Evolutionary conservation across 1,140 invertebrate species (phyloP), one percentile per base, ranked within the genome.

Genomic region (Euwallacea similis): DNA sequence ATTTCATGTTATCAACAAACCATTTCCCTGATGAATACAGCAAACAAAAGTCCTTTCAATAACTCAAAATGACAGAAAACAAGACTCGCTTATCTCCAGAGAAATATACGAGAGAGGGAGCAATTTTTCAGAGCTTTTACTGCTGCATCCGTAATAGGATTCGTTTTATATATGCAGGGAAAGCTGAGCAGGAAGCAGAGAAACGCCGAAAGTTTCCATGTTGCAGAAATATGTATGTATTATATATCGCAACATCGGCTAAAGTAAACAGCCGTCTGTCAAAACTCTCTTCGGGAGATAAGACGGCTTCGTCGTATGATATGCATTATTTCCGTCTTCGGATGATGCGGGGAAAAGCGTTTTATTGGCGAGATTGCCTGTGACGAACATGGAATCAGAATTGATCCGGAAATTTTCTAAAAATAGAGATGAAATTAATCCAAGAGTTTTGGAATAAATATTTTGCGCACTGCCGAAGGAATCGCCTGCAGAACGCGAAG

Each of bases 71-170:
- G 46, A 50, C 46, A 50, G 11, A 56, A 56, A 56, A 56, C 54
- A 56, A 56, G 54, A 15, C 54, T 56, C 54, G 54, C 54, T 56
- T 56, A 56, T 56, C 54, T 56, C 54, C 54, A 11, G 58, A 60
- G 58, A 60, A 42, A 60, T 60, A 42, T 60, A 60, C 42, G 10
- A 41, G 58, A 33, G 16, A 60, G 16, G 54, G 16, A 56, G 16
- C 9, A 56, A 60, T 41, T 60, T 42, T 60, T 60, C 42, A 16
- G 42, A 60, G 41, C 21, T 7, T 60, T 60, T 60, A 60, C 58
- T 60, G 58, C 58, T 60, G 58, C 58, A 60, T 60, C 41, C 10
- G 21, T 60, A 60, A 60, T 60, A 60, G 41, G 58, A 60, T 42
- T 60, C 16, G 10, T 42, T 60, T 56, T 21, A 21, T 56, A 21